Conservation (phyloP, 2,797 vertebrate species). For the Halcyon badia region DNA sequence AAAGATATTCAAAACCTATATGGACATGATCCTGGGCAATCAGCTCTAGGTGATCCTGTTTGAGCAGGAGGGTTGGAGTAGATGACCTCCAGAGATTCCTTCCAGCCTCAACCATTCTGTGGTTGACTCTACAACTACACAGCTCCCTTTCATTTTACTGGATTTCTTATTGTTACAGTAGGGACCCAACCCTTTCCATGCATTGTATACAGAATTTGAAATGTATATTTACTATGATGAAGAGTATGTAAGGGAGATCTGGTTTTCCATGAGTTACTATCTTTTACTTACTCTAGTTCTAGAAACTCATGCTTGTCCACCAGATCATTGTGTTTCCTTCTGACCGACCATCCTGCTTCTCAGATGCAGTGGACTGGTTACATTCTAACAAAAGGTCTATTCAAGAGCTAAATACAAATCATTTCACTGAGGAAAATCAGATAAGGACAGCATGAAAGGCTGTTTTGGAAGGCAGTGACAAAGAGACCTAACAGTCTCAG, state of each 20-base stretch:
- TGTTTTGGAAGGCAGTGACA: background rate
- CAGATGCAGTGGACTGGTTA: background rate
- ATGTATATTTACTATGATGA: background rate
- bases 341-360: background rate
- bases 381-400: background rate
- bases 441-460: background rate
- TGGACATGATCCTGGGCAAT: background rate
- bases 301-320: background rate
- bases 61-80: background rate
- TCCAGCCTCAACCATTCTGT: background rate
- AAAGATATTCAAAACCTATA: background rate
- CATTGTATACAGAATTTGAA: background rate
- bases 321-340: background rate
- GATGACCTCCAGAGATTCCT: background rate
- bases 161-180: background rate
- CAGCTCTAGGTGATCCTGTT: rapidly evolving
- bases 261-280: background rate
- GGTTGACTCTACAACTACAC: background rate
- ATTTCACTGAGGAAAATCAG: background rate
- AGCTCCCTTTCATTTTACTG: background rate
- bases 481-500: background rate
- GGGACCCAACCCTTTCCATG: background rate
- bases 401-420: background rate
- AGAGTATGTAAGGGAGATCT: background rate
- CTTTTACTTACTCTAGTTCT: background rate